A percentile compares a stretch with the other conserved stretches of the same genome.
phyloP scores from a whole-genome alignment of 2,113 vertebrate species.

The Scomber japonicus region DNA sequence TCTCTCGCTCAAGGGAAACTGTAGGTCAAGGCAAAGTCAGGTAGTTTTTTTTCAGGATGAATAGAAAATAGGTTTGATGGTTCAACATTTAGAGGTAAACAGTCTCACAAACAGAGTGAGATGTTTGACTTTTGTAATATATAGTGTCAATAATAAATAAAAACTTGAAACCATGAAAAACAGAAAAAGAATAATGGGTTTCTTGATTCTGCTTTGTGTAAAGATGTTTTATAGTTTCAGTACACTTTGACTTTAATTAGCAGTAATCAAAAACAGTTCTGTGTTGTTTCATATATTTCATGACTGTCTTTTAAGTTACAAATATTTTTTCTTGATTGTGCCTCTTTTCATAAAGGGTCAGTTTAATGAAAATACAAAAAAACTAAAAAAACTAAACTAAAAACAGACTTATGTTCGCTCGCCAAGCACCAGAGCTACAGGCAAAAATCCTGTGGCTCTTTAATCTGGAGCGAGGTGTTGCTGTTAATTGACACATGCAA shows the following conservation, averaged over 20 bases:
- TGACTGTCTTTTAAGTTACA: too few relatives aligned
- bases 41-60: background rate
- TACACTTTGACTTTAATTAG: too few relatives aligned
- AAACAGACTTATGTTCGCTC: background rate
- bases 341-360: background rate
- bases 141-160: background rate
- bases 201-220: too few relatives aligned
- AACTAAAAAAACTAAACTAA: background rate
- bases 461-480: background rate
- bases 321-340: background rate
- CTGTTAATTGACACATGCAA: background rate
- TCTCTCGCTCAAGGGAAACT: conserved; percentile 11
- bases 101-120: background rate
- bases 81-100: conserved; percentile 8
- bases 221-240: too few relatives aligned
- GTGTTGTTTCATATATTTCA: too few relatives aligned
- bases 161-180: background rate
- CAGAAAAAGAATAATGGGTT: background rate
- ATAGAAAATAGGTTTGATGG: background rate
- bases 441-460: conserved; percentile 7
- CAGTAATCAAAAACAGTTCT: too few relatives aligned
- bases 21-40: background rate
- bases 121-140: background rate
- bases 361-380: background rate
- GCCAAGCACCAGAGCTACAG: background rate